Evolutionary conservation across 1,140 invertebrate genomes (phyloP), one percentile per base, ranked within the genome.

Genomic region (Hyphantria cunea): DNA sequence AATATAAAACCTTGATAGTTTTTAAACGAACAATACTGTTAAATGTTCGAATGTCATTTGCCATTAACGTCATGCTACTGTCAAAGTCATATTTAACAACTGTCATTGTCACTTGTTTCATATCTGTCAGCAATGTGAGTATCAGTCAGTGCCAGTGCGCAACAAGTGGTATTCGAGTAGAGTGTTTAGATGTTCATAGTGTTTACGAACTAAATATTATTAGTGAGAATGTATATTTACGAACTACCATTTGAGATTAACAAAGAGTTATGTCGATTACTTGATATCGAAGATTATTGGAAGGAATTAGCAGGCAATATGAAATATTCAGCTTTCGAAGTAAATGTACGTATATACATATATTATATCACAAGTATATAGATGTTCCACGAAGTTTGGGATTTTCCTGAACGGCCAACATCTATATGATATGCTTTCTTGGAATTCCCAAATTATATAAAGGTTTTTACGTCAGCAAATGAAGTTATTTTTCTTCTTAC

Each of bases 201-300:
- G 1, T 25, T 25, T 25, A 25, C 5, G 17, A 5, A 25, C 17
- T 25, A 3, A 25, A 25, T 25, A 3, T 25, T 3, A 25, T 1
- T 25, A 3, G 17, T 25, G 17, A 78, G 79, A 84, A 79, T 92
- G 83, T 96, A 95, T 82, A 92, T 96, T 73, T 95, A 96, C 74
- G 90, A 96, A 42, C 80, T 97, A 52, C 96, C 96, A 6, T 94
- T 93, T 75, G 74, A 90, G 14, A 92, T 94, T 72, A 92, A 94
- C 58, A 92, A 92, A 55, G 92, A 95, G 74, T 78, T 98, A 13
- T 97, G 95, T 78, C 91, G 93, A 76, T 93, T 96, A 72, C 86
- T 98, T 42, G 96, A 98, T 86, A 89, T 94, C 47, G 94, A 96
- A 77, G 92, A 96, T 64, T 92, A 93, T 72, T 98, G 96, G 96